Evolutionary conservation across 1,140 invertebrate genomes (phyloP).

Genomic region (Lucilia cuprina): DNA sequence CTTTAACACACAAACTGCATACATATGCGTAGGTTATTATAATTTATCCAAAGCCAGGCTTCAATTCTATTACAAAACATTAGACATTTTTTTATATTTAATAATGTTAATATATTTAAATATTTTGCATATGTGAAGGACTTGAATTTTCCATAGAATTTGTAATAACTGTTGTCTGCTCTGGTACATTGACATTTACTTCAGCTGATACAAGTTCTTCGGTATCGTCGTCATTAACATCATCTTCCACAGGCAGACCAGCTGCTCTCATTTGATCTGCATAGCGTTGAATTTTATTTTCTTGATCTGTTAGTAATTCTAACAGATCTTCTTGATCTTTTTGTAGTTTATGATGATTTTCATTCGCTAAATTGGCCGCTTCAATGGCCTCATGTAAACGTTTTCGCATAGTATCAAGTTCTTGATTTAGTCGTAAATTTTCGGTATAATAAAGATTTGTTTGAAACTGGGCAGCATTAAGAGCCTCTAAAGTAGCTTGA

Average conservation of each 20-base stretch:
- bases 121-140: not conserved
- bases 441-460: slow-evolving; percentile 58
- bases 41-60: not conserved
- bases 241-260: slow-evolving; percentile 39
- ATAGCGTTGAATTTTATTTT: slow-evolving; percentile 53
- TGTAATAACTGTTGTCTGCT: not conserved
- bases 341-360: slow-evolving; percentile 73
- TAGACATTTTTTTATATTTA: not conserved
- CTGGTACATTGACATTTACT: not conserved
- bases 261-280: slow-evolving; percentile 39
- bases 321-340: slow-evolving; percentile 93
- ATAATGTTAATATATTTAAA: slow-evolving; percentile 9
- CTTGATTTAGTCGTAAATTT: slow-evolving; percentile 60
- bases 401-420: slow-evolving; percentile 56
- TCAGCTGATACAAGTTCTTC: not conserved
- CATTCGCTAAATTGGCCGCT: slow-evolving; percentile 43
- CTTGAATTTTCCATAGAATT: slow-evolving; percentile 8
- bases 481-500: slow-evolving; percentile 39
- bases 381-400: slow-evolving; percentile 47
- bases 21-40: not conserved
- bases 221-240: slow-evolving; percentile 23
- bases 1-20: not conserved
- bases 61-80: not conserved
- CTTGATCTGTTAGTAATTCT: slow-evolving; percentile 80
- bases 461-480: slow-evolving; percentile 53